phyloP scores from a whole-genome alignment of 2,113 vertebrate species.

The Calypte anna region DNA sequence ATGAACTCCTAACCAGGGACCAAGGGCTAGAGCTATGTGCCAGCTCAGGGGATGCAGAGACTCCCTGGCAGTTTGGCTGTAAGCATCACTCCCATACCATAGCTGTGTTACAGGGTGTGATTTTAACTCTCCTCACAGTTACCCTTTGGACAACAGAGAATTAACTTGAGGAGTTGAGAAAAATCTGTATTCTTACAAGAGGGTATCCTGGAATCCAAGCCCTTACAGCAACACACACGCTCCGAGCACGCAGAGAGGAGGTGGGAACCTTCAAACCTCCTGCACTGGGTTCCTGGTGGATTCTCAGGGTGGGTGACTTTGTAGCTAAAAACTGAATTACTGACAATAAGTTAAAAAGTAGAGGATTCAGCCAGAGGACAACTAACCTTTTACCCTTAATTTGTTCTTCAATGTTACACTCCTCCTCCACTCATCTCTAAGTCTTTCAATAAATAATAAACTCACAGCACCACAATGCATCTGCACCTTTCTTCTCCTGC shows the following conservation, averaged over 20 bases:
- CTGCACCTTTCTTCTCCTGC: not conserved
- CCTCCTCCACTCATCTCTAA: not conserved
- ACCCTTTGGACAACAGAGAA: not conserved
- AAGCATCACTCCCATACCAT: fast-evolving
- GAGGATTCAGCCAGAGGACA: conserved; percentile 12
- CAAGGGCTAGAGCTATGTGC: not conserved
- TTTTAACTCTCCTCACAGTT: not conserved
- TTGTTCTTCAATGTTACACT: conserved; percentile 39
- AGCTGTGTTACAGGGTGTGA: fast-evolving
- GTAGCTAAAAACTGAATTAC: not conserved
- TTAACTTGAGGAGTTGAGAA: not conserved
- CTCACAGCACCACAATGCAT: not conserved
- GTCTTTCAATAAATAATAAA: conserved; percentile 30
- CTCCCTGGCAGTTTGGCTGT: not conserved
- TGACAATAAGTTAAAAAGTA: not conserved
- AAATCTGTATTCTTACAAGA: not conserved
- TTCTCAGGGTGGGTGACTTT: not conserved
- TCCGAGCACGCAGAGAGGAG: fast-evolving
- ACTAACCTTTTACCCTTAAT: conserved; percentile 37
- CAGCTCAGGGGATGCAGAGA: not conserved
- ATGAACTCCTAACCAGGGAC: not conserved
- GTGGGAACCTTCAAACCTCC: not conserved
- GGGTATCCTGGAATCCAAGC: not conserved
- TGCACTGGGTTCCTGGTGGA: not conserved
- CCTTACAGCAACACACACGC: fast-evolving